phyloP scores from a whole-genome alignment of 2,797 vertebrate species.

The Sandelia bainsii region DNA sequence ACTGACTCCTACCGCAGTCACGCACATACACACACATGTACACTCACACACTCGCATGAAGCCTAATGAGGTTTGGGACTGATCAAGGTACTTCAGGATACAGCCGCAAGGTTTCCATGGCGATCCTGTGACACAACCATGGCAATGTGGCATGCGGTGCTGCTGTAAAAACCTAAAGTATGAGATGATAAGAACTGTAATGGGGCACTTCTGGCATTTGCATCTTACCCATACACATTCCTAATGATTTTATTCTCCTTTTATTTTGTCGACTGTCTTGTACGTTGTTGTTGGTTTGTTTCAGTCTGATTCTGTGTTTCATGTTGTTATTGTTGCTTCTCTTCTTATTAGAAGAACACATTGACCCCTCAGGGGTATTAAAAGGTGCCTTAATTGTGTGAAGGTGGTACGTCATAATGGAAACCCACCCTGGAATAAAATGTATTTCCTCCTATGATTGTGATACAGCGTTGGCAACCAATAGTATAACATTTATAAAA shows the following conservation, averaged over 20 bases:
- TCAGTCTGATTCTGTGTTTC: constrained; percentile 68
- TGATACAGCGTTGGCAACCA: not conserved
- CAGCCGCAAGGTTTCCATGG: constrained; percentile 55
- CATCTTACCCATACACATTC: constrained; percentile 75
- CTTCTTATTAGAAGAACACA: constrained; percentile 88
- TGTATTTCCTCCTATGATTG: constrained; percentile 37
- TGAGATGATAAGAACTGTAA: constrained; percentile 56
- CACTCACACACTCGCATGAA: not conserved
- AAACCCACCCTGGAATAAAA: constrained; percentile 66
- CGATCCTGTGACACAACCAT: constrained; percentile 26
- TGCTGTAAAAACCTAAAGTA: constrained; percentile 47
- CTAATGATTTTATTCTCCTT: constrained; percentile 50
- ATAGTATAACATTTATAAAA: not conserved
- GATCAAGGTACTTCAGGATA: constrained; percentile 60
- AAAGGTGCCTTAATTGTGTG: constrained; percentile 87
- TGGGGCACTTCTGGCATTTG: constrained; percentile 63
- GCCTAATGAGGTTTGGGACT: constrained; percentile 19
- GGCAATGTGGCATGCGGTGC: constrained; percentile 30
- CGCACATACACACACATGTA: constrained; percentile 8
- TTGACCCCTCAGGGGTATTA: constrained; percentile 83
- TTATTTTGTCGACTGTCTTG: constrained; percentile 31
- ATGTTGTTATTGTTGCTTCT: constrained; percentile 80
- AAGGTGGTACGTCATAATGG: constrained; percentile 77
- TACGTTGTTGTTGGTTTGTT: constrained; percentile 36
- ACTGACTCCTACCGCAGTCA: constrained; percentile 68